Percentiles rank a stretch among this genome's conserved stretches.
These are phyloP conservation scores for Thecocarcelia acutangulata DNA, from an alignment of 2,888 invertebrate species.

Conservation along the genomic window DNA sequence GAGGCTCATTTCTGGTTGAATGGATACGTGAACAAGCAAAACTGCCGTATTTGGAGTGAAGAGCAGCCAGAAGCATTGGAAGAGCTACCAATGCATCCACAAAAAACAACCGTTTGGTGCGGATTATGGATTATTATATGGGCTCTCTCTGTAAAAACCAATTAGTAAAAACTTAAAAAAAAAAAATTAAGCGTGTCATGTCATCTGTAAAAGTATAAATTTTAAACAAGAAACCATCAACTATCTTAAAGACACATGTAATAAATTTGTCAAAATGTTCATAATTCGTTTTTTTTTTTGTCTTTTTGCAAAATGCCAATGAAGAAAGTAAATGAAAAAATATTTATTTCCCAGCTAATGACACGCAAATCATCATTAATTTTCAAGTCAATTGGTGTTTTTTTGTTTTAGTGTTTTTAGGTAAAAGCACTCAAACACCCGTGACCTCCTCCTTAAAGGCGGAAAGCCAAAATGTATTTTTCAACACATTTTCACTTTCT, in stretches of 20 bases:
- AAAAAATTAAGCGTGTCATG: constrained; percentile 41
- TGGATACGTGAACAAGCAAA: too few species aligned
- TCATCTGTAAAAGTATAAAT: constrained; percentile 23
- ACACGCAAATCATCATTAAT: constrained; percentile 29
- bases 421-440: constrained; percentile 30
- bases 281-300: not conserved
- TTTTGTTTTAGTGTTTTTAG: not conserved
- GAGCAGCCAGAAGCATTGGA: too few species aligned
- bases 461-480: not conserved
- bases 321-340: constrained; percentile 25
- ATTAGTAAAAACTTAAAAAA: constrained; percentile 6
- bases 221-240: not conserved
- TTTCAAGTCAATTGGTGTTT: constrained; percentile 38
- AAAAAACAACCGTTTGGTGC: too few species aligned
- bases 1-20: too few species aligned
- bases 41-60: too few species aligned
- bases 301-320: not conserved
- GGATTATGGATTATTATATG: too few species aligned
- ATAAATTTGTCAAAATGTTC: constrained; percentile 25
- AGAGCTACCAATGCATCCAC: too few species aligned
- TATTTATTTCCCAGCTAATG: not conserved
- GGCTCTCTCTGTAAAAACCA: too few species aligned
- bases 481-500: constrained; percentile 40
- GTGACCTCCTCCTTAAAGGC: constrained; percentile 28
- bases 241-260: constrained; percentile 7